Percentiles rank a stretch among this genome's conserved stretches.
These are phyloP conservation scores for Neolamprologus cancellatus DNA, from an alignment of 2,113 vertebrate species.

Conservation along the genomic window DNA sequence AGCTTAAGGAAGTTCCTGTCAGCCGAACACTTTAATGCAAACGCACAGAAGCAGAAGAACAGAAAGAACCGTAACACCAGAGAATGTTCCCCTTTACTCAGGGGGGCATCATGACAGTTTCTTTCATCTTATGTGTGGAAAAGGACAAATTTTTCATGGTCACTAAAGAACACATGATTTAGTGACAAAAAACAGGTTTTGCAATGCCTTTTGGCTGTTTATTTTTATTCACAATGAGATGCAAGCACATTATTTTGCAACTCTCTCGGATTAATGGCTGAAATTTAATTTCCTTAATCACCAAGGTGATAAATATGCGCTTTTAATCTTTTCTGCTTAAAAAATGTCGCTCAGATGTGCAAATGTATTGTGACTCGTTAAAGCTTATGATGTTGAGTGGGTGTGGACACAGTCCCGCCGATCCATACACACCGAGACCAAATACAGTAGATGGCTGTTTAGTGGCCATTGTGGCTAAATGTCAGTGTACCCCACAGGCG, in stretches of 20 bases:
- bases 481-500: constrained; percentile 34
- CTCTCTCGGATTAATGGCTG: not conserved
- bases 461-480: constrained; percentile 40
- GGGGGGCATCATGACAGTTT: not conserved
- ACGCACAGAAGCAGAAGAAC: not conserved
- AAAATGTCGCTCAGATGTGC: not conserved
- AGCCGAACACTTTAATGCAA: not conserved
- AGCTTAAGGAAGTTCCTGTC: not conserved
- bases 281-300: not conserved
- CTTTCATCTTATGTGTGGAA: not conserved
- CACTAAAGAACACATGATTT: not conserved
- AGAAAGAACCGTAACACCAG: not conserved
- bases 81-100: not conserved
- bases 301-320: not conserved
- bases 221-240: not conserved
- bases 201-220: not conserved
- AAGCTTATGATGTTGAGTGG: not conserved
- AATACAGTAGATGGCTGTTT: not conserved
- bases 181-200: not conserved
- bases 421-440: not conserved
- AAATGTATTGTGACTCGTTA: not conserved
- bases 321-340: not conserved
- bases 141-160: not conserved
- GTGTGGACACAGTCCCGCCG: not conserved
- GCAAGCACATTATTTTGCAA: not conserved